Evolutionary conservation across 2,797 vertebrate species (phyloP), one percentile per base, ranked within the genome.

Genomic region (Alauda arvensis): DNA sequence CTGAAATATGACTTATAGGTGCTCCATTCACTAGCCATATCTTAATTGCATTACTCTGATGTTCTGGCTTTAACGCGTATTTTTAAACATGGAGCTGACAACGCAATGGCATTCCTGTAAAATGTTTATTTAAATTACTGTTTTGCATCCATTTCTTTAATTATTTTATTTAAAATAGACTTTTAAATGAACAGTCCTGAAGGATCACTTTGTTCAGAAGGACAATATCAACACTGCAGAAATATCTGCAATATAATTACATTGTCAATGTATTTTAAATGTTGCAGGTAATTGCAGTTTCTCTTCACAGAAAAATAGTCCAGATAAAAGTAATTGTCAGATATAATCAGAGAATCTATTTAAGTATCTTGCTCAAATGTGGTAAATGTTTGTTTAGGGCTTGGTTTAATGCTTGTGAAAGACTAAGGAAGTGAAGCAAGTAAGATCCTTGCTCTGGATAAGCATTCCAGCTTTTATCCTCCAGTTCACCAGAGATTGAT

Each of bases 251-350:
- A 43, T 56, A 42, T 52, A 77, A 92, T 77, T 84, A 53, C 20
- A 8, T 53, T 72, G 42, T 67, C 70, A 90, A 51, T 66, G 12
- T 71, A 15, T 66, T 77, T 82, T 75, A 85, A 85, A 75, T 87
- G 83, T 71, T 33, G 34, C 23, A 67, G 31, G 40, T 63, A 89
- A 91, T 77, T 94, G 60, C 31, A 62, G 53, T 75, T 94, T 75
- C 56, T 84, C 84, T 75, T 74, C 71, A 87, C 20, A 80, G 80
- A 65, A 76, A 71, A 81, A 83, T 59, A 59, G 31, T 57, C 48
- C 26, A 49, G 55, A 85, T 63, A 75, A 82, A 92, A 91, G 33
- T 52, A 91, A 42, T 63, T 82, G 31, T 33, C 71, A 89, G 59
- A 71, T 49, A 29, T 43, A 85, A 76, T 83, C 51, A 78, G 45